Evolutionary conservation across 2,113 vertebrate species (phyloP).

Genomic region (Tenrec ecaudatus): DNA sequence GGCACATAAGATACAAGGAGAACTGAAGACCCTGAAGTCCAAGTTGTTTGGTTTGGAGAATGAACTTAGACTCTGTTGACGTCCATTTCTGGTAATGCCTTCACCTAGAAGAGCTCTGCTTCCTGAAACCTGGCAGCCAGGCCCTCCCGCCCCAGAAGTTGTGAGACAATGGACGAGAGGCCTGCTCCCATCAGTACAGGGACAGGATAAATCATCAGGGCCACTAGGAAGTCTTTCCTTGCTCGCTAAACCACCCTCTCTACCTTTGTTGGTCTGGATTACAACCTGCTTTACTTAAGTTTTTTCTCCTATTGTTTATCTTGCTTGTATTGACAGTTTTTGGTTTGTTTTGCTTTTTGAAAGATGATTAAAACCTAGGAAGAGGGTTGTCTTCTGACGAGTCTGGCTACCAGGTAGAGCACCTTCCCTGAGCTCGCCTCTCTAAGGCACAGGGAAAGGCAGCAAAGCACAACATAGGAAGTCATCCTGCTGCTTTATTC

Average conservation of each 20-base stretch:
- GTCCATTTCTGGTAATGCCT: too few relatives aligned
- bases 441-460: neutral
- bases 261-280: neutral
- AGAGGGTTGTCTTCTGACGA: neutral
- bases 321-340: neutral
- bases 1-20: constrained; percentile 93
- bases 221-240: neutral
- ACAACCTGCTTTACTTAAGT: neutral
- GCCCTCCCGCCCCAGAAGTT: neutral
- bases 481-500: neutral
- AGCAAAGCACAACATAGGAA: neutral
- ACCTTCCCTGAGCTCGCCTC: neutral
- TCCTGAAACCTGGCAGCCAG: neutral
- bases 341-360: neutral
- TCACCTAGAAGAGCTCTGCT: neutral
- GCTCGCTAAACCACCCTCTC: neutral
- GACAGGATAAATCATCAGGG: neutral
- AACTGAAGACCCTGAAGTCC: constrained; percentile 93
- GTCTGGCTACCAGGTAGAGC: neutral
- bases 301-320: constrained; percentile 20
- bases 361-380: neutral
- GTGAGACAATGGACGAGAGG: too few relatives aligned
- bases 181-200: neutral
- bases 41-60: constrained; percentile 95
- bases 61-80: constrained; percentile 91